Conservation (phyloP, 2,888 invertebrate species). For the Pogonocherus hispidulus region DNA sequence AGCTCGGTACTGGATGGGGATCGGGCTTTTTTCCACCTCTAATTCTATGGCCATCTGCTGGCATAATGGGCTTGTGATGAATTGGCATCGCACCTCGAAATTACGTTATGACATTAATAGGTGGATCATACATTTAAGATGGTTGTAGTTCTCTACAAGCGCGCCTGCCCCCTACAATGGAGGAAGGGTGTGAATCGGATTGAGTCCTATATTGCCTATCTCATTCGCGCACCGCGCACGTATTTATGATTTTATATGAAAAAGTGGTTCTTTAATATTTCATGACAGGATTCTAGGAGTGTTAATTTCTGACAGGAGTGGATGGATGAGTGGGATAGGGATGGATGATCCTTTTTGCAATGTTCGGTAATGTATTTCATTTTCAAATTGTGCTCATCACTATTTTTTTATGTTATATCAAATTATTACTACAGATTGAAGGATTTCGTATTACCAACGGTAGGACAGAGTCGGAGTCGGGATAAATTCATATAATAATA, state of each 20-base stretch:
- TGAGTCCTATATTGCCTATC: constrained; percentile 49
- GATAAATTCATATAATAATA: too few species aligned
- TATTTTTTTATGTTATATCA: too few species aligned
- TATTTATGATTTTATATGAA: constrained; percentile 25
- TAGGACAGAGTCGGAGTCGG: too few species aligned
- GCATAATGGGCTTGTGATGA: constrained; percentile 65
- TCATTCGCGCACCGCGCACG: constrained; percentile 10
- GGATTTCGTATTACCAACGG: too few species aligned
- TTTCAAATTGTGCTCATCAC: too few species aligned
- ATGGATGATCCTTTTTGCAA: too few species aligned
- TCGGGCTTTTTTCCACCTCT: constrained; percentile 51
- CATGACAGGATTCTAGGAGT: not conserved
- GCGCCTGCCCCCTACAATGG: constrained; percentile 23
- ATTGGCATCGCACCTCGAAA: constrained; percentile 64
- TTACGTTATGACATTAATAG: constrained; percentile 65
- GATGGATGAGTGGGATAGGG: too few species aligned
- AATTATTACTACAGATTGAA: too few species aligned
- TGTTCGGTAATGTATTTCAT: too few species aligned
- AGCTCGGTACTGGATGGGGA: constrained; percentile 55
- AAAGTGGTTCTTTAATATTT: constrained; percentile 12
- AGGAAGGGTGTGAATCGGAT: constrained; percentile 29
- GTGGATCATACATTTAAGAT: constrained; percentile 57
- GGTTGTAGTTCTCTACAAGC: constrained; percentile 36
- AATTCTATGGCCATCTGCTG: constrained; percentile 55
- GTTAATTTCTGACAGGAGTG: not conserved